These are phyloP conservation scores for Synanthedon formicaeformis DNA, from an alignment of 2,888 invertebrate species.

Conservation along the genomic window DNA sequence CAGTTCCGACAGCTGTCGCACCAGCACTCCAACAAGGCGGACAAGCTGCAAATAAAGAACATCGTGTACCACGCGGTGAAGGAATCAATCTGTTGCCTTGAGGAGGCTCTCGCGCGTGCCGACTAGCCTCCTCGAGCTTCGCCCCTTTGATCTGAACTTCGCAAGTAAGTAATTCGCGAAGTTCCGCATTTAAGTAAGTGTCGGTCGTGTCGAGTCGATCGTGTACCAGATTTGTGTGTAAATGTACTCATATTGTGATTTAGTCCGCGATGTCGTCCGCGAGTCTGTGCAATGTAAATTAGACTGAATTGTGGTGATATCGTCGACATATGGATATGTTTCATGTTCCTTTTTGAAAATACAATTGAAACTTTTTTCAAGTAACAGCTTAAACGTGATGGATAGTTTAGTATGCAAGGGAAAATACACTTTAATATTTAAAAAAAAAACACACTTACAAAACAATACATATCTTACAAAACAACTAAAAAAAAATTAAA, in stretches of 20 bases:
- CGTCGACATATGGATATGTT: constrained; percentile 66
- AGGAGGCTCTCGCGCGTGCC: constrained; percentile 42
- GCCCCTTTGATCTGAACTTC: constrained; percentile 63
- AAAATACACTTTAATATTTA: too few relatives aligned
- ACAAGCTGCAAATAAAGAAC: constrained; percentile 97
- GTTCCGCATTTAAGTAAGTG: constrained; percentile 70
- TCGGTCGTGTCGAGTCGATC: constrained; percentile 44
- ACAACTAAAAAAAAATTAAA: too few relatives aligned
- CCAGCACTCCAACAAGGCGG: constrained; percentile 96
- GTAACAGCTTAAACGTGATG: constrained; percentile 63
- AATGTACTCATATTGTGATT: constrained; percentile 51
- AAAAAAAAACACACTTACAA: too few relatives aligned
- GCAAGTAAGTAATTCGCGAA: constrained; percentile 64
- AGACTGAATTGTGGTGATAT: constrained; percentile 68
- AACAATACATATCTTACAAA: too few relatives aligned
- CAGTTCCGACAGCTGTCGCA: constrained; percentile 95
- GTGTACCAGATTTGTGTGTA: constrained; percentile 46
- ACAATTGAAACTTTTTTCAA: constrained; percentile 64
- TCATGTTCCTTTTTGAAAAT: constrained; percentile 70
- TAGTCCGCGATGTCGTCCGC: constrained; percentile 36
- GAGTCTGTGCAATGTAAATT: constrained; percentile 67
- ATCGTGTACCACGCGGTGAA: constrained; percentile 98
- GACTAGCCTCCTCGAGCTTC: constrained; percentile 21
- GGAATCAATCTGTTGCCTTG: constrained; percentile 81
- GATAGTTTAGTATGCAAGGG: constrained; percentile 65